Evolutionary conservation across 2,113 vertebrate species (phyloP).

Genomic region (Chelonoidis abingdonii): DNA sequence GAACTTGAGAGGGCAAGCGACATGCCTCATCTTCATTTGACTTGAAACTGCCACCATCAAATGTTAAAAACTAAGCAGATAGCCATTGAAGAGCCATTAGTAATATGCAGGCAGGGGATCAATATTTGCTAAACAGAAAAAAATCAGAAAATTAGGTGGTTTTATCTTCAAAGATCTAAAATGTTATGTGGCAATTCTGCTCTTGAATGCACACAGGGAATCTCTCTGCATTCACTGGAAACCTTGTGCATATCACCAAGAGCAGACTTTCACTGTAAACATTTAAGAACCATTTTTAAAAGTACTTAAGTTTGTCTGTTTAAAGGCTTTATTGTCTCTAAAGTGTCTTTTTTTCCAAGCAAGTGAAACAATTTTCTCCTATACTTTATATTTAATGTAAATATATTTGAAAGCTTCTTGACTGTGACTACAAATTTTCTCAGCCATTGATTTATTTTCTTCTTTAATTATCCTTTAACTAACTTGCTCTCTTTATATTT

Average conservation of each 20-base stretch:
- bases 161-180: background rate
- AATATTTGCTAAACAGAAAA: background rate
- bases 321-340: background rate
- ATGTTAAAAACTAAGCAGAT: background rate
- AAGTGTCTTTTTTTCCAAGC: background rate
- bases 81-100: background rate
- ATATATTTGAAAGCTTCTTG: conserved; percentile 20
- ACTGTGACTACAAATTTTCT: background rate
- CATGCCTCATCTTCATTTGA: conserved; percentile 62
- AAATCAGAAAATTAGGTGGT: background rate
- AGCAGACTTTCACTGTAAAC: background rate
- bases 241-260: background rate
- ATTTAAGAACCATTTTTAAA: background rate
- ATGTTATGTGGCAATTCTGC: background rate
- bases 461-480: conserved; percentile 43
- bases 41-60: conserved; percentile 57
- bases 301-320: background rate
- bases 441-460: conserved; percentile 24
- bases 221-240: background rate
- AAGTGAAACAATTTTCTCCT: background rate
- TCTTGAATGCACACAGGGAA: background rate
- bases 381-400: conserved; percentile 7
- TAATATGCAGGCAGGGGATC: background rate
- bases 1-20: conserved; percentile 40
- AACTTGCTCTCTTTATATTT: conserved; percentile 16